phyloP scores from a whole-genome alignment of 2,888 invertebrate species.

The Seira sanloemensis region DNA sequence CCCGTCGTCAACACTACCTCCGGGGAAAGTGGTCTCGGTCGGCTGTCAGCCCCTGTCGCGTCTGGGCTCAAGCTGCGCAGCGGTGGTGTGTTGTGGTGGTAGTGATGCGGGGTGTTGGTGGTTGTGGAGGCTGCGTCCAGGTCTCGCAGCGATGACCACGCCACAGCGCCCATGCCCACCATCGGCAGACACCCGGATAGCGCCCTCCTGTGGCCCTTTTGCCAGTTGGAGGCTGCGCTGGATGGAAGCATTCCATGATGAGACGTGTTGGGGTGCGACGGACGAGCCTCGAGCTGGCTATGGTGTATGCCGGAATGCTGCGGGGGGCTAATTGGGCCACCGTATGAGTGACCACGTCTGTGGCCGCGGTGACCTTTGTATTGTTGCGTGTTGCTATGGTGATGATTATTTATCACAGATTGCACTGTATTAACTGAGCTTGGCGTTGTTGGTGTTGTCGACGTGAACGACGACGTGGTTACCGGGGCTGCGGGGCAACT shows the following conservation, averaged over 20 bases:
- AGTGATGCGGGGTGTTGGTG: constrained; percentile 29
- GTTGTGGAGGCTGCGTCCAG: constrained; percentile 60
- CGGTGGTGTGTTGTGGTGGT: constrained; percentile 48
- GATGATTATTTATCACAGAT: constrained; percentile 62
- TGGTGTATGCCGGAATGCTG: constrained; percentile 70
- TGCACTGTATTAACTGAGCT: constrained; percentile 46
- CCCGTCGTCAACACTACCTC: constrained; percentile 61
- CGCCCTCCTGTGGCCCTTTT: constrained; percentile 57
- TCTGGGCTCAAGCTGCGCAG: constrained; percentile 70
- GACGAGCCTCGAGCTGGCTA: constrained; percentile 71
- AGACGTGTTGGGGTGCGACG: constrained; percentile 72
- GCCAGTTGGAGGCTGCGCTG: constrained; percentile 39
- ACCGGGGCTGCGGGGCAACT: constrained; percentile 37
- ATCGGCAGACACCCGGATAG: constrained; percentile 71
- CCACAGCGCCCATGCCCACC: constrained; percentile 73
- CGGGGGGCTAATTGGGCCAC: constrained; percentile 69
- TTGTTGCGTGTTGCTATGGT: constrained; percentile 43
- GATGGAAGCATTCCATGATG: constrained; percentile 68
- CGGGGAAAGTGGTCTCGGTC: constrained; percentile 68
- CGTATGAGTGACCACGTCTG: constrained; percentile 72
- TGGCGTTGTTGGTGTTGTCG: constrained; percentile 22
- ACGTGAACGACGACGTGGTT: constrained; percentile 18
- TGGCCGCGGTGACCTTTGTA: constrained; percentile 71
- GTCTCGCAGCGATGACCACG: constrained; percentile 73
- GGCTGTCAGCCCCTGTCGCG: constrained; percentile 1